These are phyloP conservation scores for Meloidogyne chitwoodi DNA, from an alignment of 1,140 invertebrate species.

Conservation along the genomic window DNA sequence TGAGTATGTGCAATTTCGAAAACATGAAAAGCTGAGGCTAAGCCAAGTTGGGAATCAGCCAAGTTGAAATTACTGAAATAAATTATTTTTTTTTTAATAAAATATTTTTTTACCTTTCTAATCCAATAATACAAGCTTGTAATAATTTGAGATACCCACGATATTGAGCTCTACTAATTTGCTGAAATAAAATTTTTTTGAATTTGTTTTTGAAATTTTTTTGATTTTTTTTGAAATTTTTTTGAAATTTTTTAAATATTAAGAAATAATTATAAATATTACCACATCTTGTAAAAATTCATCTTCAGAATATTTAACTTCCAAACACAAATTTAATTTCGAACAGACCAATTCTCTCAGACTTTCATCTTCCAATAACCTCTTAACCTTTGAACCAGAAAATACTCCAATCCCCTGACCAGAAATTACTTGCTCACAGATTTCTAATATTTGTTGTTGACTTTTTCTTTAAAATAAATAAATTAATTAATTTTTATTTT, in stretches of 20 bases:
- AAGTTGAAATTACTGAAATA: slow-evolving; percentile 70
- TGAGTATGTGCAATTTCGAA: slow-evolving; percentile 97
- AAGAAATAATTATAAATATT: no score
- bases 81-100: not conserved
- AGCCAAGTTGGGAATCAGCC: slow-evolving; percentile 83
- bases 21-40: slow-evolving; percentile 75
- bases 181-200: slow-evolving; percentile 67
- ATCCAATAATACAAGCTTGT: slow-evolving; percentile 68
- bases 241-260: no score
- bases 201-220: not conserved
- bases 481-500: no score
- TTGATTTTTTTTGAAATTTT: no score
- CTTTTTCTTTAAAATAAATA: slow-evolving; percentile 65
- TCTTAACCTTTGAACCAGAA: slow-evolving; percentile 85
- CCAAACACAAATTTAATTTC: slow-evolving; percentile 87
- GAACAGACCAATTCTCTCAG: slow-evolving; percentile 91
- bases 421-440: slow-evolving; percentile 81
- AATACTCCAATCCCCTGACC: slow-evolving; percentile 96
- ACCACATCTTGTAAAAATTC: slow-evolving; percentile 97
- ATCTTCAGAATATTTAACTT: slow-evolving; percentile 81
- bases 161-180: slow-evolving; percentile 80
- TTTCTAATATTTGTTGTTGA: slow-evolving; percentile 69
- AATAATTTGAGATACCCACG: slow-evolving; percentile 92
- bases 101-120: not conserved
- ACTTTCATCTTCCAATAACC: slow-evolving; percentile 97